A percentile compares a stretch with the other conserved stretches of the same genome.
Evolutionary conservation across 1,140 invertebrate species (phyloP).

Genomic region (Eumeta japonica): DNA sequence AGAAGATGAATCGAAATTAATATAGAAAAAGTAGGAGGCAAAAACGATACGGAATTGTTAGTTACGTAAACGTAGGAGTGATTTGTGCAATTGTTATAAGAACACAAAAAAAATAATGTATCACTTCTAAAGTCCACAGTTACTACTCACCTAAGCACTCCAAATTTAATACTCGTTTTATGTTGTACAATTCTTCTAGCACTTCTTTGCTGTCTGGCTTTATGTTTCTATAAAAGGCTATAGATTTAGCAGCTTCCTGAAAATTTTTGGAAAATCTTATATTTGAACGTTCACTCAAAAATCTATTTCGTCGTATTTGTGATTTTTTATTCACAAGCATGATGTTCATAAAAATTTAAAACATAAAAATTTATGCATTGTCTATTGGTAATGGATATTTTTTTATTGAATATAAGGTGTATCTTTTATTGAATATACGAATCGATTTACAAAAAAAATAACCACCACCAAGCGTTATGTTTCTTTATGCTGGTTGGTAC

Average conservation of each 20-base stretch:
- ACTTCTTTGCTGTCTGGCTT: slow-evolving; percentile 26
- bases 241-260: slow-evolving; percentile 27
- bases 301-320: too few relatives aligned
- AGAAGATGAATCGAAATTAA: too few relatives aligned
- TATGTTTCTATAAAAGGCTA: slow-evolving; percentile 28
- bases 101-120: too few relatives aligned
- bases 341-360: neutral
- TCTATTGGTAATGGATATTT: neutral
- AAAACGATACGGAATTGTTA: too few relatives aligned
- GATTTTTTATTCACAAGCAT: too few relatives aligned
- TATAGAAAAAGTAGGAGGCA: too few relatives aligned
- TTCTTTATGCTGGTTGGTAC: too few relatives aligned
- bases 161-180: slow-evolving; percentile 14
- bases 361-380: neutral
- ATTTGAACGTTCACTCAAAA: neutral
- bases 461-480: too few relatives aligned
- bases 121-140: too few relatives aligned
- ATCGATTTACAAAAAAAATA: neutral
- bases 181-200: slow-evolving; percentile 21
- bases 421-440: neutral
- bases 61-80: too few relatives aligned
- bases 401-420: neutral
- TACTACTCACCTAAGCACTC: slow-evolving; percentile 6
- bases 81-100: too few relatives aligned
- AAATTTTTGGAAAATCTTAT: slow-evolving; percentile 10